A percentile compares a stretch with the other conserved stretches of the same genome.
phyloP scores from a whole-genome alignment of 2,113 vertebrate genomes.

The Sakesphorus luctuosus region DNA sequence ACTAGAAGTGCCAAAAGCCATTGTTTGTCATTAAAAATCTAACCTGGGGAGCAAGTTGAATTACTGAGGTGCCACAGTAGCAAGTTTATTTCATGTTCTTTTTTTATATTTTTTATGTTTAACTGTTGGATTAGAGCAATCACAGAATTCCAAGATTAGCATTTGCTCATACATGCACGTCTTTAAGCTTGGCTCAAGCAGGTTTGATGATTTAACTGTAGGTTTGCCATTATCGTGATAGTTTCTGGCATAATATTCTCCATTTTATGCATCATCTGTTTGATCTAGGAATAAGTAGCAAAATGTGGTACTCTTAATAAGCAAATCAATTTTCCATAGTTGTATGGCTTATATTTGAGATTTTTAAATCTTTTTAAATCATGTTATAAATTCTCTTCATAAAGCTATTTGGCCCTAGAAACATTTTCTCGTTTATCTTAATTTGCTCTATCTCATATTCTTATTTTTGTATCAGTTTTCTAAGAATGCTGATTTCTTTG shows the following conservation, averaged over 20 bases:
- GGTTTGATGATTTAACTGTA: neutral
- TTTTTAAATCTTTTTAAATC: neutral
- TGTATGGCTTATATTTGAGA: neutral
- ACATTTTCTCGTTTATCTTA: neutral
- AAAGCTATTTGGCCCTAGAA: neutral
- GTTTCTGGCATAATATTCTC: neutral
- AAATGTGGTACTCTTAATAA: neutral
- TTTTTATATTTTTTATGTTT: neutral
- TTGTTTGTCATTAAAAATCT: neutral
- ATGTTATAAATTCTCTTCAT: neutral
- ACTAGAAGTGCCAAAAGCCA: neutral
- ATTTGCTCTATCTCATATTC: neutral
- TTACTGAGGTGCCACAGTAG: neutral
- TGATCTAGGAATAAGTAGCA: neutral
- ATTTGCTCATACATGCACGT: rapidly evolving
- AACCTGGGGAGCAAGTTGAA: neutral
- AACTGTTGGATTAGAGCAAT: neutral
- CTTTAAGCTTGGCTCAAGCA: neutral
- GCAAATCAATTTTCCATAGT: neutral
- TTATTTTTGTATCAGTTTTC: neutral
- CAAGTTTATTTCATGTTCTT: neutral
- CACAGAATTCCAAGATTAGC: neutral
- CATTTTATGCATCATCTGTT: neutral
- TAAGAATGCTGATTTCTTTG: neutral
- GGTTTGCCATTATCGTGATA: neutral